A percentile compares a stretch with the other conserved stretches of the same genome.
Evolutionary conservation across 2,888 invertebrate genomes (phyloP).

Genomic region (Sabatieria punctata): DNA sequence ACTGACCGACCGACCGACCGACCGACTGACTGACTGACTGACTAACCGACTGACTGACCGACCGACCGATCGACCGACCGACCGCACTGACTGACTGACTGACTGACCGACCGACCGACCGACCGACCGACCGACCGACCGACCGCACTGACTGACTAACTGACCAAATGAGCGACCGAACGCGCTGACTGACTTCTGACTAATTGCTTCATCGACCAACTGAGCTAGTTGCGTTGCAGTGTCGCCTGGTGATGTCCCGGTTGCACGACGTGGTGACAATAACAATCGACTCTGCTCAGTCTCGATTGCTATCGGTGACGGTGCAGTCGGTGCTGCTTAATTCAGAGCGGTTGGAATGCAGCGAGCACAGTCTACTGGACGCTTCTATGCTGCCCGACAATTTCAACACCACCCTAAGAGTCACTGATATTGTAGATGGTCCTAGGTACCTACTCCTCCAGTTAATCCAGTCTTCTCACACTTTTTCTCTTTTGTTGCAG

Average conservation of each 20-base stretch:
- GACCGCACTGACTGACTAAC: too few species aligned
- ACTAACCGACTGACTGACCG: too few species aligned
- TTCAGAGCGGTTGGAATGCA: background rate
- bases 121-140: too few species aligned
- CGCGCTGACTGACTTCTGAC: too few species aligned
- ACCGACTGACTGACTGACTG: too few species aligned
- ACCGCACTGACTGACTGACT: too few species aligned
- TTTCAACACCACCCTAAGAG: conserved; percentile 31
- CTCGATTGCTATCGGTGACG: conserved; percentile 18
- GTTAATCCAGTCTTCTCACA: background rate
- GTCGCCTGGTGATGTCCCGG: conserved; percentile 18
- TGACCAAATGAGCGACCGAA: too few species aligned
- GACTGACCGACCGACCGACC: too few species aligned
- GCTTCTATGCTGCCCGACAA: background rate
- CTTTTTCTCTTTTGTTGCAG: conserved; percentile 35
- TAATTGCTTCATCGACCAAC: too few species aligned
- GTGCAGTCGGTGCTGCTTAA: conserved; percentile 9
- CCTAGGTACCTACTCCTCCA: too few species aligned
- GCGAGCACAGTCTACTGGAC: background rate
- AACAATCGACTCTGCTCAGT: conserved; percentile 16
- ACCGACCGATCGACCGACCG: too few species aligned
- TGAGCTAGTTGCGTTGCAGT: conserved; percentile 17
- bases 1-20: too few species aligned
- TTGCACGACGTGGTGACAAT: conserved; percentile 22
- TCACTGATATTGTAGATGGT: conserved; percentile 27